phyloP scores from a whole-genome alignment of 2,888 invertebrate species.

The Drosophila mercatorum region DNA sequence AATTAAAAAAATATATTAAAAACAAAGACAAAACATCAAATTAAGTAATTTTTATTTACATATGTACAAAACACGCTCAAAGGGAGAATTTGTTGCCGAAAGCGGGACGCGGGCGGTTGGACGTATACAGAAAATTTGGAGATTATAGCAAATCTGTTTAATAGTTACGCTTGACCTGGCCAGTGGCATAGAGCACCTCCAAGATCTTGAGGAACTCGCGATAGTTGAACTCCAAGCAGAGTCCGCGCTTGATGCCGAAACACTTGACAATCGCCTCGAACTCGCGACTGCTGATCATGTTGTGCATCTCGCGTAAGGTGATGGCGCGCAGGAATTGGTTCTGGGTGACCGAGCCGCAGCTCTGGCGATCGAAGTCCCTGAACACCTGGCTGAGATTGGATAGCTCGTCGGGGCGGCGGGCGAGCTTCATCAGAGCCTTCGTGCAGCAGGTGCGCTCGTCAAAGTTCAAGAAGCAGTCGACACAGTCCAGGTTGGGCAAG shows the following conservation, averaged over 20 bases:
- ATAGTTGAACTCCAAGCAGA: conserved; percentile 89
- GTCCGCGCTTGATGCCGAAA: conserved; percentile 88
- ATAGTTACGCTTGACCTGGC: conserved; percentile 83
- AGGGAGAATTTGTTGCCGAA: conserved; percentile 13
- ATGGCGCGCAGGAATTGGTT: conserved; percentile 88
- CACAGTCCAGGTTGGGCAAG: conserved; percentile 88
- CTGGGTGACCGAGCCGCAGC: conserved; percentile 88
- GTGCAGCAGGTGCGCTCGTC: conserved; percentile 89
- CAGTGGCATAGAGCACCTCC: conserved; percentile 87
- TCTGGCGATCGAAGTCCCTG: conserved; percentile 88
- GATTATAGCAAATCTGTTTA: conserved; percentile 28
- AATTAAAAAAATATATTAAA: conserved; percentile 43
- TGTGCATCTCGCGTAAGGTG: conserved; percentile 87
- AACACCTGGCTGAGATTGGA: conserved; percentile 90
- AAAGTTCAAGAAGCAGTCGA: conserved; percentile 88
- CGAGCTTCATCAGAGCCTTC: conserved; percentile 88
- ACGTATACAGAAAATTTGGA: conserved; percentile 42
- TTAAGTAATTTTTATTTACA: conserved; percentile 21
- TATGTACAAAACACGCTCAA: conserved; percentile 5
- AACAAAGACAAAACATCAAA: conserved; percentile 12
- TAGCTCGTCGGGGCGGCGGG: conserved; percentile 88
- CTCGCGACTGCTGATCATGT: conserved; percentile 88
- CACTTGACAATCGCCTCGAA: conserved; percentile 90
- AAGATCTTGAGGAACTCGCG: conserved; percentile 89
- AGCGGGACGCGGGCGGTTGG: background rate